Base-by-base conservation (phyloP, 1,140 invertebrate species). In the Cydia splendana region DNA sequence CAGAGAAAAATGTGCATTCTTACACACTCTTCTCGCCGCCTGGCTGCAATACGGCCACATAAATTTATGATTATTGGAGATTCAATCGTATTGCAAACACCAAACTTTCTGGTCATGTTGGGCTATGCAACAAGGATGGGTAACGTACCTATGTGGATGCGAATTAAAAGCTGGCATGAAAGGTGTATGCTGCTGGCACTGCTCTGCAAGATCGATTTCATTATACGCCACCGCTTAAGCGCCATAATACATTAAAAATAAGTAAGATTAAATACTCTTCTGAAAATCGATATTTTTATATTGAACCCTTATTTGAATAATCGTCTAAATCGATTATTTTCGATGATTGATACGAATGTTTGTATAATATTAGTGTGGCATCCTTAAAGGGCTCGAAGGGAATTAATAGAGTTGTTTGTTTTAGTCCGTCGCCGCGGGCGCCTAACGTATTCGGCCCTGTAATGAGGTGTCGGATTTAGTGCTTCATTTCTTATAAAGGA, bases 371-470 rank as follows among this genome's bases (percentile, higher is more conserved):
- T 74, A 75, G 78, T 75, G 79, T 78, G 71, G 78, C 57, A 81
- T 75, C 65, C 78, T 77, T 77, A 73, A 83, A 81, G 82, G 83
- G 83, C 80, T 80, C 77, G 30, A 77, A 67, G 77, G 78, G 80
- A 88, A 91, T 92, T 88, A 90, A 92, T 92, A 90, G 85, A 89
- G 85, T 83, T 91, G 90, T 91, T 93, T 90, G 89, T 91, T 91
- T 91, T 90, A 86, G 83, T 77, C 76, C 74, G 80, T 78, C 87
- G 89, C 91, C 89, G 88, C 89, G 84, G 91, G 91, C 90, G 84
- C 78, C 81, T 80, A 80, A 81, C 80, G 75, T 82, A 87, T 89
- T 85, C 83, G 81, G 76, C 79, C 82, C 74, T 84, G 84, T 89
- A 90, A 92, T 89, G 84, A 89, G 83, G 90, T 89, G 91, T 89